Evolutionary conservation across 1,140 invertebrate genomes (phyloP).

Genomic region (Melitaea cinxia): DNA sequence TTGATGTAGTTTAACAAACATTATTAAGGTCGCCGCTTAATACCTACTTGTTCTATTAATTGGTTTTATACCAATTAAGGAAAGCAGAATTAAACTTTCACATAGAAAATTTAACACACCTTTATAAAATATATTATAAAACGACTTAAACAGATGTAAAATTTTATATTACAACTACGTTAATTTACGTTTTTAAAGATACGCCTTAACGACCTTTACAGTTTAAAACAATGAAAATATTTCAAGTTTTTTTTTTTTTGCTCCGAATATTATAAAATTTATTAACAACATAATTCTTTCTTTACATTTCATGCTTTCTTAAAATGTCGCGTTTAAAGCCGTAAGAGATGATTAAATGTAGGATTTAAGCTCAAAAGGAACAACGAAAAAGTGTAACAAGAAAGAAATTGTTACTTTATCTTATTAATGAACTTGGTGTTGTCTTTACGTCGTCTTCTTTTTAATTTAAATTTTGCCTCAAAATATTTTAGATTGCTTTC

Average conservation of each 20-base stretch:
- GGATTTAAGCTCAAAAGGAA: background rate
- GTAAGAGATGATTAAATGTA: background rate
- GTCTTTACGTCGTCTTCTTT: background rate
- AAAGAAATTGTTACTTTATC: background rate
- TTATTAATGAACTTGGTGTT: background rate
- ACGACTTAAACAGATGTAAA: too few relatives aligned
- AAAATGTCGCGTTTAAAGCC: background rate
- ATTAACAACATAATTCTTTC: background rate
- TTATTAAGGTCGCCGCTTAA: too few relatives aligned
- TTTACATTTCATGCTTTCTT: background rate
- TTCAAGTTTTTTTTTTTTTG: background rate
- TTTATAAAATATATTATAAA: background rate
- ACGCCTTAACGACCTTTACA: background rate
- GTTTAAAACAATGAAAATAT: background rate
- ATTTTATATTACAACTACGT: background rate
- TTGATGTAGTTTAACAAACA: too few relatives aligned
- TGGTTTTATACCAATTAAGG: conserved; percentile 2
- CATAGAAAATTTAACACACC: background rate
- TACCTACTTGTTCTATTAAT: background rate
- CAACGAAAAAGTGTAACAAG: background rate
- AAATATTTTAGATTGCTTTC: too few relatives aligned
- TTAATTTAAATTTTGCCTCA: background rate
- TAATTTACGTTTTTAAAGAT: background rate
- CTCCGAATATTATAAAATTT: background rate
- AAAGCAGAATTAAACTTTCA: background rate